These are phyloP conservation scores for Streptopelia turtur DNA, from an alignment of 2,797 vertebrate species.

Conservation along the genomic window DNA sequence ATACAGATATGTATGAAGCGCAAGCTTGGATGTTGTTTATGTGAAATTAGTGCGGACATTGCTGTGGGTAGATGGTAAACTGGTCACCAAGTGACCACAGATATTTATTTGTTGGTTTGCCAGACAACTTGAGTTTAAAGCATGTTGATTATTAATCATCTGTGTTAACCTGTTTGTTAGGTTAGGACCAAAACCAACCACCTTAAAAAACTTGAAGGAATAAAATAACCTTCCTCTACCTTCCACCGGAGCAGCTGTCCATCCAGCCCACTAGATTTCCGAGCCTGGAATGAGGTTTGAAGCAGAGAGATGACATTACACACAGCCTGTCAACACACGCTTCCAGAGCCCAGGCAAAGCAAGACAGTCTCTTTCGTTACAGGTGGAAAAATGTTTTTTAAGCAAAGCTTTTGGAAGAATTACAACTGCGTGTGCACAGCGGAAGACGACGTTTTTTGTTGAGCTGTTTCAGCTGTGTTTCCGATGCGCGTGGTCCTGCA, in stretches of 20 bases:
- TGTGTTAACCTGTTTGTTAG: accelerated
- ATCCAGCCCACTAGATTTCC: neutral
- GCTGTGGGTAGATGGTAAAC: neutral
- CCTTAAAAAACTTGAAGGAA: neutral
- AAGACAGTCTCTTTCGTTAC: neutral
- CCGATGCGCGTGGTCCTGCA: accelerated
- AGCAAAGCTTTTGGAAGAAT: neutral
- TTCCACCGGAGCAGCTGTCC: neutral
- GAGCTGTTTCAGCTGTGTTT: neutral
- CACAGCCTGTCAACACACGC: constrained; percentile 18
- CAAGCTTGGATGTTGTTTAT: neutral
- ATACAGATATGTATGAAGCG: accelerated
- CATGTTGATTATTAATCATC: accelerated
- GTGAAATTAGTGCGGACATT: neutral
- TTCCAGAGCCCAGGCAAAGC: constrained; percentile 12
- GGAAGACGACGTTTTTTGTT: neutral
- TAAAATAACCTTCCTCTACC: neutral
- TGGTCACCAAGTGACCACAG: neutral
- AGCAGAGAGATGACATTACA: constrained; percentile 32
- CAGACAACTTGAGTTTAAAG: neutral
- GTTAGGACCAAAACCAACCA: neutral
- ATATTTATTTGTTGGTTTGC: neutral
- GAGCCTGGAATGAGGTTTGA: neutral
- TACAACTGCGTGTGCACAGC: accelerated
- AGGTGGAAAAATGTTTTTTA: constrained; percentile 29